Conservation (phyloP, 2,113 vertebrate genomes). For the Perca schrenkii region DNA sequence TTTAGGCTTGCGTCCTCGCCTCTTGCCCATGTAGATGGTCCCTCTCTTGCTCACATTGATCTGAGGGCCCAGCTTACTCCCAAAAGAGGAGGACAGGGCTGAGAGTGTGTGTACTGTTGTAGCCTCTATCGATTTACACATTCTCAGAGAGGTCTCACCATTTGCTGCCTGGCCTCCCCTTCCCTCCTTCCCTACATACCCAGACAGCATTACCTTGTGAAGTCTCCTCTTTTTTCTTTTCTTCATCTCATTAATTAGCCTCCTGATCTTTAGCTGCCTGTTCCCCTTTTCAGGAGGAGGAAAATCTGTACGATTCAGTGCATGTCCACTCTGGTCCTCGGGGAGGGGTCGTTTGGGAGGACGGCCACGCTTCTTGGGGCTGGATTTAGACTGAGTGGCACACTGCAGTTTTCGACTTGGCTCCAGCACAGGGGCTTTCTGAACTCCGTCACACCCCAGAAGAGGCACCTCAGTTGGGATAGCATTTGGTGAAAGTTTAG, state of each 20-base stretch:
- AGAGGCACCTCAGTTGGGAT: slow-evolving; percentile 86
- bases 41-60: slow-evolving; percentile 99
- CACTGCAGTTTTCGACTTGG: slow-evolving; percentile 80
- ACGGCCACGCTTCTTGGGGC: slow-evolving; percentile 92
- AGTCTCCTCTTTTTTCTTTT: slow-evolving; percentile 95
- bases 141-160: slow-evolving; percentile 53
- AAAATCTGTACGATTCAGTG: slow-evolving; percentile 77
- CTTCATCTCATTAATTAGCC: slow-evolving; percentile 96
- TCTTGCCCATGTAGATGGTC: slow-evolving; percentile 99
- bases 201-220: slow-evolving; percentile 89
- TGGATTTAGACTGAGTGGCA: slow-evolving; percentile 75
- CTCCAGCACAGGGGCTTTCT: slow-evolving; percentile 88
- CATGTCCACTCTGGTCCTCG: slow-evolving; percentile 60
- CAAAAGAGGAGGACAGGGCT: slow-evolving; percentile 93
- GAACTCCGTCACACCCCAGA: slow-evolving; percentile 85
- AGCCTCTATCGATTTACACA: slow-evolving; percentile 85
- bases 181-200: slow-evolving; percentile 59
- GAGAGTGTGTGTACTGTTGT: slow-evolving; percentile 89
- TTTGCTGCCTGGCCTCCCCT: slow-evolving; percentile 45
- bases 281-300: slow-evolving; percentile 86
- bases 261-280: slow-evolving; percentile 92
- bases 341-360: slow-evolving; percentile 90
- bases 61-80: slow-evolving; percentile 94
- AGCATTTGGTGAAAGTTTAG: slow-evolving; percentile 84
- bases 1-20: slow-evolving; percentile 96